Evolutionary conservation across 2,113 vertebrate genomes (phyloP).

Genomic region (Daphoenositta chrysoptera): DNA sequence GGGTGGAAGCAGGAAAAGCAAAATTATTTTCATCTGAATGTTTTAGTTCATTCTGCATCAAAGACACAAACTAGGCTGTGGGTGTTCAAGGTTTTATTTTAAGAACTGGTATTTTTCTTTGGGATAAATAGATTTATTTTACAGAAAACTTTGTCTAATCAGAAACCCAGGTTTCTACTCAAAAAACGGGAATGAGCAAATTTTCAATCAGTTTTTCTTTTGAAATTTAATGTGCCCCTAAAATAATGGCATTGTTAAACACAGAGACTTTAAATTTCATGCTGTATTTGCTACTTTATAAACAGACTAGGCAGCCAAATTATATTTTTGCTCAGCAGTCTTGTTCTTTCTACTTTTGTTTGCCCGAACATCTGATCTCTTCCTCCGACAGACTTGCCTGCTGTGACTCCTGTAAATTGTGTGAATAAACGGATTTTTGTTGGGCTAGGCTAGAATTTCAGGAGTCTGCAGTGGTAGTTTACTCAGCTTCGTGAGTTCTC

Average conservation of each 20-base stretch:
- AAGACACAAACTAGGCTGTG: not conserved
- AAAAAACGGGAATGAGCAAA: not conserved
- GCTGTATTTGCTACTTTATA: not conserved
- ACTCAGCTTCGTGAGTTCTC: not conserved
- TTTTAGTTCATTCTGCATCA: not conserved
- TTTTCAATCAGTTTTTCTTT: not conserved
- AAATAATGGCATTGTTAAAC: constrained; percentile 32
- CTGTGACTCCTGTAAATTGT: constrained; percentile 46
- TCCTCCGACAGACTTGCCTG: not conserved
- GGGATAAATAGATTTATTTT: not conserved
- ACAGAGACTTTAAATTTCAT: constrained; percentile 27
- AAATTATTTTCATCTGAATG: not conserved
- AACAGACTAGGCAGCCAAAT: not conserved
- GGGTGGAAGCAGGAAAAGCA: not conserved
- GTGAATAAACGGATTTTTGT: constrained; percentile 51
- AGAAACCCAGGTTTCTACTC: not conserved
- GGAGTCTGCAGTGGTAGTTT: constrained; percentile 11
- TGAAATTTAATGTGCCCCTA: not conserved
- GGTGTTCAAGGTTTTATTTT: not conserved
- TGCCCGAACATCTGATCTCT: not conserved
- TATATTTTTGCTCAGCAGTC: not conserved
- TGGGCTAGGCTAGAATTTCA: constrained; percentile 17
- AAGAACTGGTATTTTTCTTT: not conserved
- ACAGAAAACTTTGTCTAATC: not conserved
- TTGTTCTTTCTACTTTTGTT: not conserved